phyloP scores from a whole-genome alignment of 2,888 invertebrate species.

The Nephrotoma flavescens region DNA sequence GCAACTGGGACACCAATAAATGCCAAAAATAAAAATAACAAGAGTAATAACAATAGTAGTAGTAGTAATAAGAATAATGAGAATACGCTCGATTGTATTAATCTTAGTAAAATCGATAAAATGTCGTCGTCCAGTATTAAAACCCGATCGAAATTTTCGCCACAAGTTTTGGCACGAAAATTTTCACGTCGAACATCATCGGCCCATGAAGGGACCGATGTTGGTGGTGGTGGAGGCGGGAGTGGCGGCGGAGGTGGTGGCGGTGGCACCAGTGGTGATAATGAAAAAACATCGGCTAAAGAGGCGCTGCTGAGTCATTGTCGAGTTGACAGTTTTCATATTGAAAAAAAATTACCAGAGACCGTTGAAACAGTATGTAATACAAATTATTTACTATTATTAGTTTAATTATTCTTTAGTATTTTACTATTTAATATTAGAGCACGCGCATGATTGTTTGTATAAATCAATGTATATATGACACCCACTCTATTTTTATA shows the following conservation, averaged over 20 bases:
- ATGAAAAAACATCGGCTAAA: constrained; percentile 10
- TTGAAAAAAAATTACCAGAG: constrained; percentile 18
- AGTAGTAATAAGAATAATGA: background rate
- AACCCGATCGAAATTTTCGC: constrained; percentile 17
- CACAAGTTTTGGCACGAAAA: constrained; percentile 18
- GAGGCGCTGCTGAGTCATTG: constrained; percentile 17
- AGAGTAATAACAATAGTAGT: background rate
- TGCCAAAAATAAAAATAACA: background rate
- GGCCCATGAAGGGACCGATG: background rate
- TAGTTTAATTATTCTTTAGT: background rate
- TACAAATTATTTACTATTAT: too few relatives aligned
- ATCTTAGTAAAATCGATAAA: background rate
- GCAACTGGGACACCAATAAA: background rate
- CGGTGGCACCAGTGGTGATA: background rate
- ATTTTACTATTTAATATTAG: background rate
- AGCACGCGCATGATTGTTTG: background rate
- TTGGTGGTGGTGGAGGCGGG: background rate
- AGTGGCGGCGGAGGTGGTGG: background rate
- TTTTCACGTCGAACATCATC: constrained; percentile 13
- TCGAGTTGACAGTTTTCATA: constrained; percentile 15
- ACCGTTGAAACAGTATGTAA: constrained; percentile 21
- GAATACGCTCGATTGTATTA: background rate
- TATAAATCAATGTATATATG: background rate
- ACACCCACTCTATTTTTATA: background rate
- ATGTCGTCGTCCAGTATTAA: background rate